Conservation (phyloP, 2,113 vertebrate genomes). For the Cromileptes altivelis region DNA sequence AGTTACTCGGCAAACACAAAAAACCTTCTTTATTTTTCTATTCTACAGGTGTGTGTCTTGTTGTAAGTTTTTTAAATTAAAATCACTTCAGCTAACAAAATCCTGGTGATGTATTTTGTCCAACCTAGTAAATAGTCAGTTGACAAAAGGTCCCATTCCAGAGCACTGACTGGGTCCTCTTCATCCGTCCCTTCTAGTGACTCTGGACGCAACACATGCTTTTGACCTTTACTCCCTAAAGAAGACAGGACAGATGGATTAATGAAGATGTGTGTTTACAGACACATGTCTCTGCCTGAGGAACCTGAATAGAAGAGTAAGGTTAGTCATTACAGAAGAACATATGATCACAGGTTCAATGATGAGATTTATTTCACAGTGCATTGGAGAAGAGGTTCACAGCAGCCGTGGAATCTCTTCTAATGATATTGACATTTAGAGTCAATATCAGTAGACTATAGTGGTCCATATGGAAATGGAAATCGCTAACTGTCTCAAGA, state of each 20-base stretch:
- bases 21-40: neutral
- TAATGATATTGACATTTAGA: too few relatives aligned
- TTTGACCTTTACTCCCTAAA: constrained; percentile 93
- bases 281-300: neutral
- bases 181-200: constrained; percentile 95
- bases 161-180: constrained; percentile 93
- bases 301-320: constrained; percentile 11
- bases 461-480: too few relatives aligned
- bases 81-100: neutral
- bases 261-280: neutral
- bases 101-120: neutral
- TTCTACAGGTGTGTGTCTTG: neutral
- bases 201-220: constrained; percentile 94
- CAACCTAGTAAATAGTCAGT: constrained; percentile 92
- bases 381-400: too few relatives aligned
- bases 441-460: too few relatives aligned
- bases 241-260: constrained; percentile 40
- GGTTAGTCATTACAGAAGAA: too few relatives aligned
- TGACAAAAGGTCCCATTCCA: constrained; percentile 98
- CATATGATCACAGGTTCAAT: too few relatives aligned
- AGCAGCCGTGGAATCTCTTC: too few relatives aligned
- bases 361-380: too few relatives aligned
- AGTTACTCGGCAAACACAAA: neutral
- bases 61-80: neutral
- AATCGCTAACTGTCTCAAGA: too few relatives aligned